A percentile compares a stretch with the other conserved stretches of the same genome.
phyloP scores from a whole-genome alignment of 2,797 vertebrate genomes.

The Clarias fuscus region DNA sequence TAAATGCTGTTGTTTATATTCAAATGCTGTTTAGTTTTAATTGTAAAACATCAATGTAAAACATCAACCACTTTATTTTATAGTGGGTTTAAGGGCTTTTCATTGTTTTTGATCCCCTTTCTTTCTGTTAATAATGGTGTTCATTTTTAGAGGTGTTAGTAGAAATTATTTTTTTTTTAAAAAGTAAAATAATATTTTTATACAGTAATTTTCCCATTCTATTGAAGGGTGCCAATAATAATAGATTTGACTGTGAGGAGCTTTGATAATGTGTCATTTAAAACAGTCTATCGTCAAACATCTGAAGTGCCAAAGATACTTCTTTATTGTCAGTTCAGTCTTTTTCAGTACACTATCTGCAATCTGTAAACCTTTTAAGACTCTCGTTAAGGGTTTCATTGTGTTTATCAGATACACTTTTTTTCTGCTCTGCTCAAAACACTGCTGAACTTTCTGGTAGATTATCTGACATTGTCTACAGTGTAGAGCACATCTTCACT shows the following conservation, averaged over 20 bases:
- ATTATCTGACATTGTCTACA: slow-evolving; percentile 18
- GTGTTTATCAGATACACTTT: not conserved
- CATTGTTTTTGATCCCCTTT: not conserved
- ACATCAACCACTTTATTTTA: not conserved
- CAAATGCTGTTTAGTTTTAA: not conserved
- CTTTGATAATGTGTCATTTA: not conserved
- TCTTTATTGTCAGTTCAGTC: not conserved
- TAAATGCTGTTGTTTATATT: no score
- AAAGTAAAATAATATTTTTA: not conserved
- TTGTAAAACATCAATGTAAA: not conserved
- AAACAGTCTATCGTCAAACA: not conserved
- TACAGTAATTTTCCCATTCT: not conserved
- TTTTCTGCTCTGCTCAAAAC: slow-evolving; percentile 17
- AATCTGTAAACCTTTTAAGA: not conserved
- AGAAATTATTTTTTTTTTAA: no score
- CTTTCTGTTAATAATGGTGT: not conserved
- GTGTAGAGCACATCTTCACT: not conserved
- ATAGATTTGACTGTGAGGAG: not conserved
- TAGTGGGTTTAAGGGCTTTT: not conserved
- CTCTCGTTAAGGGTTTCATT: not conserved
- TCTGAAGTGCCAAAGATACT: not conserved
- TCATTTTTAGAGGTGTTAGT: not conserved
- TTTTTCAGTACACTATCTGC: not conserved
- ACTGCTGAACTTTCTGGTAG: slow-evolving; percentile 14
- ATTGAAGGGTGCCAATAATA: not conserved